These are phyloP conservation scores for Alitta virens DNA, from an alignment of 2,888 invertebrate genomes.

Conservation along the genomic window DNA sequence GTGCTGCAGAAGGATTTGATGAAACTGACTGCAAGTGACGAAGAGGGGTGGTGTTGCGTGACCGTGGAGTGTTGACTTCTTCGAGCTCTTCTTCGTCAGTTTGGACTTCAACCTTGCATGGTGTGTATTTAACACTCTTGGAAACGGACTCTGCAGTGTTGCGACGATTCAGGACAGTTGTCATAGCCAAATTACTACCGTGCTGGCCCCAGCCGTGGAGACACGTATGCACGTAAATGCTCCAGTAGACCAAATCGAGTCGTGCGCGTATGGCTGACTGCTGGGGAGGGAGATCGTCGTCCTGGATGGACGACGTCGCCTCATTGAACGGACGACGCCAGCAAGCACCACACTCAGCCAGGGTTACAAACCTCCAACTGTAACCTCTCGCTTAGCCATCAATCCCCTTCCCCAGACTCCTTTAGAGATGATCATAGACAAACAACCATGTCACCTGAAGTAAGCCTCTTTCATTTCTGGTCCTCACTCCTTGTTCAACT, in stretches of 20 bases:
- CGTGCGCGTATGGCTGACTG: background rate
- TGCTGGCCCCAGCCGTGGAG: background rate
- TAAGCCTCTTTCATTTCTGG: no score
- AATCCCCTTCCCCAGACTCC: background rate
- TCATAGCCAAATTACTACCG: slow-evolving; percentile 2
- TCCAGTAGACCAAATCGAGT: slow-evolving; percentile 1
- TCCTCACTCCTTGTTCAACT: no score
- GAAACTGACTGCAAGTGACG: background rate
- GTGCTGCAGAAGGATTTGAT: background rate
- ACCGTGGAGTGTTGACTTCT: slow-evolving; percentile 59
- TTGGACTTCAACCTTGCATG: slow-evolving; percentile 50
- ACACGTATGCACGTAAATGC: slow-evolving; percentile 1
- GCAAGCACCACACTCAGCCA: background rate
- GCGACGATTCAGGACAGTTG: slow-evolving; percentile 14
- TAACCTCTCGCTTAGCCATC: no score
- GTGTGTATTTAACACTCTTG: slow-evolving; percentile 50
- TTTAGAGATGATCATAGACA: no score
- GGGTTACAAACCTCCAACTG: no score
- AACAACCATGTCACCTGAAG: no score
- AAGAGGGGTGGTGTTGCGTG: background rate
- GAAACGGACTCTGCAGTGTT: slow-evolving; percentile 5
- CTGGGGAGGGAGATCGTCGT: background rate
- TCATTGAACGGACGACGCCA: background rate
- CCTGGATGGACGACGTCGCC: background rate
- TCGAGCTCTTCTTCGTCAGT: slow-evolving; percentile 62